Percentiles rank a stretch among this genome's conserved stretches.
Evolutionary conservation across 2,888 invertebrate species (phyloP).

Genomic region (Xanthia icteritia): DNA sequence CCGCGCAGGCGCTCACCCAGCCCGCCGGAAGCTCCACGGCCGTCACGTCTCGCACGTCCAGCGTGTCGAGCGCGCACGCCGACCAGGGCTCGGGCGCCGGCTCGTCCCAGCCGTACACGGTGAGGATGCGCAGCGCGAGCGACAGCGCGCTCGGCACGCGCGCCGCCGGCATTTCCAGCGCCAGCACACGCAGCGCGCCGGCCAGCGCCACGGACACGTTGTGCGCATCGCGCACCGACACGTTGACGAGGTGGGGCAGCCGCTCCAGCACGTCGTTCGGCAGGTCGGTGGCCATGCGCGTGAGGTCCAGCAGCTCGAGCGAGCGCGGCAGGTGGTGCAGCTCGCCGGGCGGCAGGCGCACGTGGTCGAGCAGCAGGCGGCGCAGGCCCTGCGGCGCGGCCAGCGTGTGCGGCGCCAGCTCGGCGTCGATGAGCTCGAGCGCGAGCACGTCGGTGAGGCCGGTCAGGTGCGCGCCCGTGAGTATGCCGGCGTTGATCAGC

Average conservation of each 20-base stretch:
- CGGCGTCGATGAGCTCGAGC: slow-evolving; percentile 14
- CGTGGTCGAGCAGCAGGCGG: slow-evolving; percentile 20
- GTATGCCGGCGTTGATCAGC: slow-evolving; percentile 14
- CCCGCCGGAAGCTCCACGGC: slow-evolving; percentile 24
- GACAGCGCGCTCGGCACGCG: slow-evolving; percentile 48
- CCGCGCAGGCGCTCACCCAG: slow-evolving; percentile 32
- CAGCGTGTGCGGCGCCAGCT: slow-evolving; percentile 85
- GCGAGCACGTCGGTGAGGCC: slow-evolving; percentile 19
- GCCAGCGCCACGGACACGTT: slow-evolving; percentile 31
- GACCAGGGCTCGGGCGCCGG: slow-evolving; percentile 51
- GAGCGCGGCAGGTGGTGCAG: slow-evolving; percentile 17
- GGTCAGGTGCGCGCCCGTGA: slow-evolving; percentile 43
- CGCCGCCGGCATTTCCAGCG: slow-evolving; percentile 23
- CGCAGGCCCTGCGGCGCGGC: slow-evolving; percentile 76
- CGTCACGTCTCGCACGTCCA: slow-evolving; percentile 34
- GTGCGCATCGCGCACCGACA: slow-evolving; percentile 32
- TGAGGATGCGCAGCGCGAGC: slow-evolving; percentile 45
- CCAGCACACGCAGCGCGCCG: slow-evolving; percentile 29
- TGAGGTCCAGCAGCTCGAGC: slow-evolving; percentile 40
- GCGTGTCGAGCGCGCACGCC: slow-evolving; percentile 36
- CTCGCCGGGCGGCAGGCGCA: slow-evolving; percentile 27
- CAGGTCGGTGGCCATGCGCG: slow-evolving; percentile 19
- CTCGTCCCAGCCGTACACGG: slow-evolving; percentile 41
- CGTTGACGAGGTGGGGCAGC: slow-evolving; percentile 23
- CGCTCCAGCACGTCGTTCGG: slow-evolving; percentile 28